Evolutionary conservation across 2,113 vertebrate genomes (phyloP).

Genomic region (Okapia johnstoni): DNA sequence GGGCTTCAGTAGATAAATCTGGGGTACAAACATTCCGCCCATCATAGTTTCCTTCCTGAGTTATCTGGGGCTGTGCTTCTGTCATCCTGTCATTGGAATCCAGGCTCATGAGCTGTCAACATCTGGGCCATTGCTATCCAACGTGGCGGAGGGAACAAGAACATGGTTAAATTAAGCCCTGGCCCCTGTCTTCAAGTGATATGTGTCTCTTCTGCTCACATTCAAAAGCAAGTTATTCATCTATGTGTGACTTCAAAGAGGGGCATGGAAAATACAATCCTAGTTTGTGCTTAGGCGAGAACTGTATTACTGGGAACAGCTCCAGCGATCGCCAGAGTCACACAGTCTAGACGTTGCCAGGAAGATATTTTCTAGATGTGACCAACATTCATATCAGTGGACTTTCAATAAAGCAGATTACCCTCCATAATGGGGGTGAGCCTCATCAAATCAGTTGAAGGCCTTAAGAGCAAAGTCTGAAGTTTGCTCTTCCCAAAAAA

Average conservation of each 20-base stretch:
- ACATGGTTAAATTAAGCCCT: neutral
- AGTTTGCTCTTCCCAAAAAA: neutral
- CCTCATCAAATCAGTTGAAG: neutral
- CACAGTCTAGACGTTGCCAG: neutral
- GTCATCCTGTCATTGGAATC: neutral
- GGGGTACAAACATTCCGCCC: neutral
- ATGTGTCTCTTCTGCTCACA: neutral
- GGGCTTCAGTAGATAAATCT: neutral
- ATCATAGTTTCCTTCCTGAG: neutral
- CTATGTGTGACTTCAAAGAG: neutral
- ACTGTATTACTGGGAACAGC: neutral
- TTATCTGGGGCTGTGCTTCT: neutral
- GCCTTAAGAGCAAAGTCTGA: neutral
- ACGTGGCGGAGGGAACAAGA: neutral
- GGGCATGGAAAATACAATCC: neutral
- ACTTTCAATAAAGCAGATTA: neutral
- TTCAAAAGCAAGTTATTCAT: neutral
- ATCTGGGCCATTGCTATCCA: too few species aligned
- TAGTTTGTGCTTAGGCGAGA: neutral
- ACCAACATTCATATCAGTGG: neutral
- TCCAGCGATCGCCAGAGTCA: neutral
- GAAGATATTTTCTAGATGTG: neutral
- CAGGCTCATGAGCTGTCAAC: neutral
- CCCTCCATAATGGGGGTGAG: neutral
- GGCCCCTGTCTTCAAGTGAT: neutral